These are phyloP conservation scores for Lycaon pictus DNA, from an alignment of 2,113 vertebrate genomes.

Conservation along the genomic window DNA sequence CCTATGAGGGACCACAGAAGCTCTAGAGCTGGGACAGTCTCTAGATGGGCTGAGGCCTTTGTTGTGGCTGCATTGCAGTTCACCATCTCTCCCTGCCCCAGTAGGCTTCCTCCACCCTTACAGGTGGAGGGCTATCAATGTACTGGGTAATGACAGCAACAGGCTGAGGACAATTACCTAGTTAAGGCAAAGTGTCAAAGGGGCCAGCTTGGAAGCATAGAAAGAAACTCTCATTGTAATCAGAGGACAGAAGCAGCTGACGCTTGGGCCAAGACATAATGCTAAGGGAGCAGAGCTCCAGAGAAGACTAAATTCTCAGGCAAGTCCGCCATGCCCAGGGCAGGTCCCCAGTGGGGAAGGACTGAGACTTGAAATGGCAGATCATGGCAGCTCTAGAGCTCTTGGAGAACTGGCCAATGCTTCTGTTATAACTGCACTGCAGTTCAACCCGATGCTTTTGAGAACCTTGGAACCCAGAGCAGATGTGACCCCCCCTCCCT, in stretches of 20 bases:
- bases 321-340: neutral
- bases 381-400: neutral
- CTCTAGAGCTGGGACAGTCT: neutral
- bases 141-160: neutral
- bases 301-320: neutral
- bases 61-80: neutral
- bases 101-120: neutral
- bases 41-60: neutral
- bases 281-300: neutral
- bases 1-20: fast-evolving
- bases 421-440: neutral
- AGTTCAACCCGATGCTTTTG: neutral
- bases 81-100: neutral
- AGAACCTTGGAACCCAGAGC: neutral
- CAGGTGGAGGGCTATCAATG: neutral
- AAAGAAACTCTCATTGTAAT: neutral
- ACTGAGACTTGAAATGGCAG: neutral
- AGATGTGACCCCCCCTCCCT: neutral
- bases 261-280: neutral
- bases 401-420: too few relatives aligned
- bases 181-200: neutral
- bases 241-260: neutral
- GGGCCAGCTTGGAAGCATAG: neutral
- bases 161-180: neutral
- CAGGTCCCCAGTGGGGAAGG: neutral